phyloP scores from a whole-genome alignment of 2,888 invertebrate genomes.

The Habroteleia sp. region DNA sequence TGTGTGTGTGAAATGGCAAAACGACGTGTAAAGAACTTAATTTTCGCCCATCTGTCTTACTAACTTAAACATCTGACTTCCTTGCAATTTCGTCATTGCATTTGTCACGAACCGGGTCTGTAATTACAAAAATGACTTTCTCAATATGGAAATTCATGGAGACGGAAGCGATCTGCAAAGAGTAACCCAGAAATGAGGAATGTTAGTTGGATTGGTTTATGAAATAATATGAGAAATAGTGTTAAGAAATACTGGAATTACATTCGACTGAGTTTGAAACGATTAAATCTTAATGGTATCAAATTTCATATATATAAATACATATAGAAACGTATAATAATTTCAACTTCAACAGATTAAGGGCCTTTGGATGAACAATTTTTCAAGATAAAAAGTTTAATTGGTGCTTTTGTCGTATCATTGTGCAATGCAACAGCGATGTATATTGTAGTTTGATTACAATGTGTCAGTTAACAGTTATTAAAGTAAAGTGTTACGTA shows the following conservation, averaged over 20 bases:
- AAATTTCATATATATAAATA: too few relatives aligned
- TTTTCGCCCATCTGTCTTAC: conserved; percentile 27
- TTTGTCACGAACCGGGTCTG: conserved; percentile 22
- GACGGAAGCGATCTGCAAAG: conserved; percentile 19
- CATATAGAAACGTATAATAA: too few relatives aligned
- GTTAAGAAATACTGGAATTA: conserved; percentile 11
- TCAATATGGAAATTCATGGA: conserved; percentile 35
- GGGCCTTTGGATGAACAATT: too few relatives aligned
- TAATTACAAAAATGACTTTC: conserved; percentile 42
- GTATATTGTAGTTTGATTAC: conserved; percentile 16
- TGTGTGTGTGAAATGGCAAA: too few relatives aligned
- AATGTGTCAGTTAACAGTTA: conserved; percentile 5
- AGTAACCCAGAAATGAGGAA: conserved; percentile 21
- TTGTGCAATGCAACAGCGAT: conserved; percentile 5
- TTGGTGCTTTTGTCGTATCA: background rate
- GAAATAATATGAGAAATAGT: conserved; percentile 12
- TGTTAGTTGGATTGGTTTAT: conserved; percentile 6
- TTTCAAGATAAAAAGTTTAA: conserved; percentile 3
- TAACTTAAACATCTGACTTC: background rate
- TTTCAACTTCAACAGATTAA: too few relatives aligned
- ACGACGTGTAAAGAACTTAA: too few relatives aligned
- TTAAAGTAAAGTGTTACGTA: conserved; percentile 6
- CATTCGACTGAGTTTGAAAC: conserved; percentile 3
- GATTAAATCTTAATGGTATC: background rate
- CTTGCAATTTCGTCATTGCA: conserved; percentile 11